Evolutionary conservation across 2,113 vertebrate species (phyloP), one percentile per base, ranked within the genome.

Genomic region (Hydrochoerus hydrochaeris): DNA sequence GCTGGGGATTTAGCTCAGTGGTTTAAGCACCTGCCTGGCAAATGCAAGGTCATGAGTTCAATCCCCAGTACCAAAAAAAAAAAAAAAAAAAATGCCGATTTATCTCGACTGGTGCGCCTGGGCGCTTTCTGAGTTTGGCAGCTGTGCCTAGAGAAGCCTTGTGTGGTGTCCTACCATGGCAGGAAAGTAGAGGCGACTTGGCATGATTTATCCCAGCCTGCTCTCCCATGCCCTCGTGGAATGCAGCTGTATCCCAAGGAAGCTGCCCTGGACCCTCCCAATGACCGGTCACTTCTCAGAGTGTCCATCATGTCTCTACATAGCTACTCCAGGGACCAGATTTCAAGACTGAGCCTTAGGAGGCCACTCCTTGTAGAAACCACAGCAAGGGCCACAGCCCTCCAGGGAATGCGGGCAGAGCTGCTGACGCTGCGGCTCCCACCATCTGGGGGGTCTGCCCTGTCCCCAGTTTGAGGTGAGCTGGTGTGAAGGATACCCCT

Each of bases 361-460:
- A 30, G 26, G 30, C 16, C 77, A 35, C 24, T 41, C 65, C 7
- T 13, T 13, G 54, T 24, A 20, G 44, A 78, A 49, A 49, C 26
- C 54, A 38, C 17, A 24, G 35, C 20, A 7, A 63, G 22, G 12
- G 57, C 60, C 32, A n/a, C 28, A 62, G 28, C 62, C 26, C 20
- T 69, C 57, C 38, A 19, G 38, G 24, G 32, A 20, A 16, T 4
- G 1, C 63, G 44, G 2, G 26, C 35, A 75, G 41, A 93, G 6
- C 9, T 38, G 14, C 9, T 1, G 4, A 20, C 3, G 63, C 38
- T 19, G 4, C 35, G 1, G 20, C 35, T 35, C 16, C n/a, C 57
- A 14, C 9, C 0, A 1, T 20, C 1, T 17, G 19, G 7, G 2
- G 49, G 5, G 4, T 38, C n/a, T n/a, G 17, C 24, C 6, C 46